A percentile compares a stretch with the other conserved stretches of the same genome.
These are phyloP conservation scores for Acronicta aceris DNA, from an alignment of 2,888 invertebrate genomes.

Conservation along the genomic window DNA sequence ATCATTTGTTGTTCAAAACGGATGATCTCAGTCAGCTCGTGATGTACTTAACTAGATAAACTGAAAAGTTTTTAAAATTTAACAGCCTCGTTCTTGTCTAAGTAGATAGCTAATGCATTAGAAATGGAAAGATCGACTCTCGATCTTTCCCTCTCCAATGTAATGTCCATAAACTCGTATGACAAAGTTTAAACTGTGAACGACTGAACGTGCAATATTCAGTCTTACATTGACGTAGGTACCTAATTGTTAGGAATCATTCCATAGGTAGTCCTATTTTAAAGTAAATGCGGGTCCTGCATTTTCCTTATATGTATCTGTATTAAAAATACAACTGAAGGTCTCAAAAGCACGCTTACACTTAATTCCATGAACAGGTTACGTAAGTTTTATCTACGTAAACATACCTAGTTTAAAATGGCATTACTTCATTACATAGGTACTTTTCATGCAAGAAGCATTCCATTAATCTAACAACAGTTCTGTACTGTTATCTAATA, in stretches of 20 bases:
- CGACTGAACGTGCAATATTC: too few species aligned
- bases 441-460: constrained; percentile 14
- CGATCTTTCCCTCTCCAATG: too few species aligned
- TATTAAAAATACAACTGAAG: neutral
- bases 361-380: constrained; percentile 4
- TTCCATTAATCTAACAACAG: neutral
- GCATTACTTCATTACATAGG: constrained; percentile 7
- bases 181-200: too few species aligned
- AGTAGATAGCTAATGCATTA: too few species aligned
- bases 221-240: too few species aligned
- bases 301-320: neutral
- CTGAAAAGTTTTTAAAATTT: too few species aligned
- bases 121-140: too few species aligned
- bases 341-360: neutral
- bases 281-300: neutral
- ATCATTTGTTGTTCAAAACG: too few species aligned
- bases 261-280: neutral
- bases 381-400: constrained; percentile 18
- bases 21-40: too few species aligned
- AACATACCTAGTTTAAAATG: neutral
- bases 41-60: too few species aligned
- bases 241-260: neutral
- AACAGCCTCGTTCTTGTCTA: too few species aligned
- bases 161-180: too few species aligned
- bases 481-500: neutral